Base-by-base conservation (phyloP, 2,888 invertebrate genomes). In the Yponomeuta sedellus region DNA sequence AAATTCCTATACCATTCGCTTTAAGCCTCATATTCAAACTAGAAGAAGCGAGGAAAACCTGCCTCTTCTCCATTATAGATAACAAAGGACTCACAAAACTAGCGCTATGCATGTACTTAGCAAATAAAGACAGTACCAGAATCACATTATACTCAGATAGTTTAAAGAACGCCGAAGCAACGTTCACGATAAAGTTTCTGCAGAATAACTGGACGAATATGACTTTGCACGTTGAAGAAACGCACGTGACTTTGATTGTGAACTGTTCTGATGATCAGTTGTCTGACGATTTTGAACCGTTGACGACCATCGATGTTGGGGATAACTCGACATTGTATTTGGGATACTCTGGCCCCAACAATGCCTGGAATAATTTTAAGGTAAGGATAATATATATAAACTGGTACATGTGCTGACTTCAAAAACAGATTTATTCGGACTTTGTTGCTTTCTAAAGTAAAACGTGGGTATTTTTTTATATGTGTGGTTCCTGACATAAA, bases 31-130 rank as follows among this genome's bases (percentile, higher is more conserved):
- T 71, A 52, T 79, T 85, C 44, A 81, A 78, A 69, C 67, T 81
- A 1, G 70, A 75, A 8, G 67, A 69, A 19, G 64, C 67, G 5
- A 67, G 66, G n/a, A 66, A 70, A 0, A 69, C 79, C 10, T 84
- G 80, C 64, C 62, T 87, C 6, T 87, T 89, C 70, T 77, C 81
- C 1, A 77, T 88, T 66, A 72, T 73, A 28, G 72, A 80, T 68
- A 64, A 70, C 4, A 66, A 69, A 0, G 56, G 62, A 0, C 65
- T 65, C 0, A 66, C 68, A 1, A 73, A 77, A 40, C 59, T 86
- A 6, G 74, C 73, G 8, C 16, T 87, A 2, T 78, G 78, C 64
- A 70, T 86, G 2, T 69, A 69, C 0, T 69, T 70, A 8, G 69
- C 64, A 4, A 68, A 66, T 1, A 19, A 10, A 1, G 39, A 70